Conservation (phyloP, 2,797 vertebrate genomes). For the Sebastes taczanowskii region DNA sequence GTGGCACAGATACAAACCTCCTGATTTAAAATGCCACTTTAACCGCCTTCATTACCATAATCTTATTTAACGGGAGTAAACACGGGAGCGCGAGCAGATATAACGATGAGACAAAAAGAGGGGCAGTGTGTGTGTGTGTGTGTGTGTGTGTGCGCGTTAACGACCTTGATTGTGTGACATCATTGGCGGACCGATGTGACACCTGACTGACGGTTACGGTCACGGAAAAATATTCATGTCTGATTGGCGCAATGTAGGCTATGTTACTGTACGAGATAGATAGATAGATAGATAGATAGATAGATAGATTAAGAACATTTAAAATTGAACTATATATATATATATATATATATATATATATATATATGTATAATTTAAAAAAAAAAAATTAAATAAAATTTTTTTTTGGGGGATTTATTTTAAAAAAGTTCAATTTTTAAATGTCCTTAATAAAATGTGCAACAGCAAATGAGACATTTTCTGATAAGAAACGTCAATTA, state of each 20-base stretch:
- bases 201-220: background rate
- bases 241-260: slow-evolving; percentile 9
- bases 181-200: background rate
- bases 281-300: background rate
- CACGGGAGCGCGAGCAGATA: slow-evolving; percentile 79
- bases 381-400: too few species aligned
- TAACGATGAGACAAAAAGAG: background rate
- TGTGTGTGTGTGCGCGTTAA: background rate
- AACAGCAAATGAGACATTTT: background rate
- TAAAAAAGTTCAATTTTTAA: too few species aligned
- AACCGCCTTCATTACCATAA: slow-evolving; percentile 92
- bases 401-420: too few species aligned
- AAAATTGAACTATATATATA: background rate
- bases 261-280: background rate
- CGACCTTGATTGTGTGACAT: slow-evolving; percentile 1
- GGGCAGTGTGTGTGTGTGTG: background rate
- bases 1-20: slow-evolving; percentile 70
- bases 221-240: background rate
- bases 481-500: background rate
- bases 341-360: background rate
- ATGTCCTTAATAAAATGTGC: too few species aligned
- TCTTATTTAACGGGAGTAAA: slow-evolving; percentile 93
- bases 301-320: background rate
- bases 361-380: background rate
- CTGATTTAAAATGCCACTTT: slow-evolving; percentile 91